Percentiles rank a stretch among this genome's conserved stretches.
Evolutionary conservation across 2,113 vertebrate genomes (phyloP).

Genomic region (Lasiurus borealis): DNA sequence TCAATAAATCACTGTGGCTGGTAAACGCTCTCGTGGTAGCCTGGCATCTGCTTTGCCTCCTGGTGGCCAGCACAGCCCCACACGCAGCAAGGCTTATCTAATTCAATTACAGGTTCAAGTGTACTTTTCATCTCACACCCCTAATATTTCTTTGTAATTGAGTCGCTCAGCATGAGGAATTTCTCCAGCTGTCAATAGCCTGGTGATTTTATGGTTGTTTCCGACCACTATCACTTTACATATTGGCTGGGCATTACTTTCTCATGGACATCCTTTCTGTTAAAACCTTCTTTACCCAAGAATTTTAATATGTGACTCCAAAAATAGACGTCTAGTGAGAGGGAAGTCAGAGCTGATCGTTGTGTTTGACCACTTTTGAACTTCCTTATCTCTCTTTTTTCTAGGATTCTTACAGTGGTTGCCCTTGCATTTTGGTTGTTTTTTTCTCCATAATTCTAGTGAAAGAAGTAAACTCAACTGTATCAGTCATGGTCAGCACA

Average conservation of each 20-base stretch:
- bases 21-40: constrained; percentile 84
- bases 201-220: neutral
- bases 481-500: constrained; percentile 61
- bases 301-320: constrained; percentile 68
- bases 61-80: neutral
- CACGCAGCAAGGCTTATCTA: neutral
- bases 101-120: constrained; percentile 49
- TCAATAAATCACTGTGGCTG: constrained; percentile 99
- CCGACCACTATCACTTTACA: neutral
- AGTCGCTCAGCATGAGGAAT: constrained; percentile 66
- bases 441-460: constrained; percentile 55
- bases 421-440: constrained; percentile 56
- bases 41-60: constrained; percentile 57
- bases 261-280: constrained; percentile 51
- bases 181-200: neutral
- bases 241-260: neutral
- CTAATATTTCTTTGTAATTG: constrained; percentile 53
- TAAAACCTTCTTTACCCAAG: constrained; percentile 32
- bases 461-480: constrained; percentile 70
- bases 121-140: constrained; percentile 64
- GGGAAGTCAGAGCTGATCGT: constrained; percentile 62
- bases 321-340: constrained; percentile 69
- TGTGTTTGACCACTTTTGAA: constrained; percentile 44
- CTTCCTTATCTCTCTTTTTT: constrained; percentile 32
- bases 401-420: neutral